These are phyloP conservation scores for Biston stratarius DNA, from an alignment of 2,888 invertebrate genomes.

Conservation along the genomic window DNA sequence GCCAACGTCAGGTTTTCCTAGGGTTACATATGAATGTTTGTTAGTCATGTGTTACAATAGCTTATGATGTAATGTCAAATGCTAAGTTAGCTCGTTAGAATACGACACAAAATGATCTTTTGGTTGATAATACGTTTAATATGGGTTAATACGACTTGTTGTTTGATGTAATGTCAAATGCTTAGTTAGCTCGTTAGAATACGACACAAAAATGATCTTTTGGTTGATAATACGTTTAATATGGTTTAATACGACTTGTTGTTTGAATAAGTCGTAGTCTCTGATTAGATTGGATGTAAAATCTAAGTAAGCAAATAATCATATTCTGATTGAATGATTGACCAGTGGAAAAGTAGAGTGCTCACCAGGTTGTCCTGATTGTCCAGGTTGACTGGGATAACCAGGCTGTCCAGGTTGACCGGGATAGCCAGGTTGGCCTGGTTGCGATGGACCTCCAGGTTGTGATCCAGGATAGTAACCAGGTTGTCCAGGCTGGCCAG, in stretches of 20 bases:
- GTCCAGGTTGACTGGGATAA: constrained; percentile 49
- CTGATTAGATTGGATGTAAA: no score
- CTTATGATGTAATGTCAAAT: not conserved
- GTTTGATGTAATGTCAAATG: not conserved
- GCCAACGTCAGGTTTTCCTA: constrained; percentile 2
- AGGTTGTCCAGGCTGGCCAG: constrained; percentile 47
- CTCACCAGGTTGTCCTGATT: constrained; percentile 36
- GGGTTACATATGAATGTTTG: not conserved
- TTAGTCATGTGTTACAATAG: not conserved
- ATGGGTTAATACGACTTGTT: not conserved
- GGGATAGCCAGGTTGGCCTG: constrained; percentile 46
- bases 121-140: no score
- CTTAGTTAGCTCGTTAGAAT: not conserved
- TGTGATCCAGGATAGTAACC: constrained; percentile 43
- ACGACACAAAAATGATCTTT: no score
- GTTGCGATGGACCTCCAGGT: constrained; percentile 40
- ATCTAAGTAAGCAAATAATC: no score
- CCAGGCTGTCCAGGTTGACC: constrained; percentile 50
- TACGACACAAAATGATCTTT: not conserved
- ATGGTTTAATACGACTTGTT: constrained; percentile 44
- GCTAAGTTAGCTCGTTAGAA: not conserved
- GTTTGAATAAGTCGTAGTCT: no score
- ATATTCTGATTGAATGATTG: no score
- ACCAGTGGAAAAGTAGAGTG: no score
- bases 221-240: no score